Evolutionary conservation across 2,113 vertebrate genomes (phyloP).

Genomic region (Hippolais icterina): DNA sequence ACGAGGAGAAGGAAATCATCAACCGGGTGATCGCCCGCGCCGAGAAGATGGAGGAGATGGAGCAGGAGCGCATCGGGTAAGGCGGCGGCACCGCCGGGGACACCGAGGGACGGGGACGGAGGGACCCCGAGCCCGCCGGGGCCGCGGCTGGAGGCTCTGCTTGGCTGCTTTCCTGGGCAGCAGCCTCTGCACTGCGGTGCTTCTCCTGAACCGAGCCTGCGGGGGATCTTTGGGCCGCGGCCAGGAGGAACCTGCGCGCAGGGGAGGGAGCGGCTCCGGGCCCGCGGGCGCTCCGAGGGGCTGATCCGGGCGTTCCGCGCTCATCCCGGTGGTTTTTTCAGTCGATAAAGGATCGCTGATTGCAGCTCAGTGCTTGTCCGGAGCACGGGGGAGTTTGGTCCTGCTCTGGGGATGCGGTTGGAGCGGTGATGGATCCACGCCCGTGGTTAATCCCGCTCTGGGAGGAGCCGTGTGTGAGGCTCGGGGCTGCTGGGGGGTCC

Average conservation of each 20-base stretch:
- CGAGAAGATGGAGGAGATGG: slow-evolving; percentile 89
- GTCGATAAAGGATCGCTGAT: rapidly evolving
- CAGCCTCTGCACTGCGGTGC: slow-evolving; percentile 51
- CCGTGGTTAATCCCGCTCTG: rapidly evolving
- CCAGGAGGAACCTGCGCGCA: neutral
- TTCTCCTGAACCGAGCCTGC: neutral
- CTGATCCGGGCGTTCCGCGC: neutral
- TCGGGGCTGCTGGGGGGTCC: neutral
- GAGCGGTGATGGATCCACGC: neutral
- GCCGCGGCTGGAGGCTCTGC: neutral
- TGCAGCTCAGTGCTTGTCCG: rapidly evolving
- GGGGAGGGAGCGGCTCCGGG: neutral
- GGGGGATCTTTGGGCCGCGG: neutral
- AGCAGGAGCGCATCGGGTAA: slow-evolving; percentile 91
- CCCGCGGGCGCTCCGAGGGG: neutral
- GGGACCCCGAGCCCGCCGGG: neutral
- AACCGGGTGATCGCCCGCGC: slow-evolving; percentile 90
- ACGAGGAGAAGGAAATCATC: slow-evolving; percentile 96
- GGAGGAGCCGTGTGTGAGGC: neutral
- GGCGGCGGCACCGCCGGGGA: neutral
- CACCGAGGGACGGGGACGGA: neutral
- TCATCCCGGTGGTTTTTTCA: rapidly evolving
- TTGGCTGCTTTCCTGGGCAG: slow-evolving; percentile 10
- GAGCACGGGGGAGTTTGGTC: neutral
- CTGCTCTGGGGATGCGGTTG: neutral